phyloP scores from a whole-genome alignment of 2,797 vertebrate species.

The Hemibagrus guttatus region DNA sequence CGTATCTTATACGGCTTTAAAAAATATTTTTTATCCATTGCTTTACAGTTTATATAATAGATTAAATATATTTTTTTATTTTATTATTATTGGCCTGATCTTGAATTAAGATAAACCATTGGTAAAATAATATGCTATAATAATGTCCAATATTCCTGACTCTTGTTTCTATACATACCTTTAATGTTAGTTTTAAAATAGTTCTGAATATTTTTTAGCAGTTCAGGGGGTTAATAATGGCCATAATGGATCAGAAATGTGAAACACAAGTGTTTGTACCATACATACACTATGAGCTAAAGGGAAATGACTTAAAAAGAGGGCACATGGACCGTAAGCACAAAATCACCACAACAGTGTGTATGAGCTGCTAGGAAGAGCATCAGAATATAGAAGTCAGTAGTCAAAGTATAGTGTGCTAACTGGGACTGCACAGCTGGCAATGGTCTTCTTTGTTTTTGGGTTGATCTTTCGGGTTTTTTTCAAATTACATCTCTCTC shows the following conservation, averaged over 20 bases:
- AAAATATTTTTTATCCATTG: not conserved
- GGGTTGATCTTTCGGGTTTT: slow-evolving; percentile 5
- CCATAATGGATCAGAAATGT: not conserved
- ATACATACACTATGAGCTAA: not conserved
- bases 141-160: not conserved
- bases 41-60: not conserved
- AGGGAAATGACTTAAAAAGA: not conserved
- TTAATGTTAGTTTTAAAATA: not conserved
- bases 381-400: slow-evolving; percentile 33
- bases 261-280: not conserved
- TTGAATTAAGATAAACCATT: not conserved
- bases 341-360: not conserved
- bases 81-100: not conserved
- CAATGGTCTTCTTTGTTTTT: slow-evolving; percentile 17
- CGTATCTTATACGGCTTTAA: not conserved
- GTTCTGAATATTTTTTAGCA: not conserved
- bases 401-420: slow-evolving; percentile 23
- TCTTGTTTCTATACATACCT: not conserved
- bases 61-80: not conserved
- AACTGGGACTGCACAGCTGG: slow-evolving; percentile 35
- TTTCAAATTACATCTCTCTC: slow-evolving; percentile 45
- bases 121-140: not conserved
- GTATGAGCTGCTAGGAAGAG: not conserved
- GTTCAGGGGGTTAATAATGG: not conserved
- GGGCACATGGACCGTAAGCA: not conserved